phyloP scores from a whole-genome alignment of 92 coral and sea anemone genomes.

The Umimayanthus kanabou region DNA sequence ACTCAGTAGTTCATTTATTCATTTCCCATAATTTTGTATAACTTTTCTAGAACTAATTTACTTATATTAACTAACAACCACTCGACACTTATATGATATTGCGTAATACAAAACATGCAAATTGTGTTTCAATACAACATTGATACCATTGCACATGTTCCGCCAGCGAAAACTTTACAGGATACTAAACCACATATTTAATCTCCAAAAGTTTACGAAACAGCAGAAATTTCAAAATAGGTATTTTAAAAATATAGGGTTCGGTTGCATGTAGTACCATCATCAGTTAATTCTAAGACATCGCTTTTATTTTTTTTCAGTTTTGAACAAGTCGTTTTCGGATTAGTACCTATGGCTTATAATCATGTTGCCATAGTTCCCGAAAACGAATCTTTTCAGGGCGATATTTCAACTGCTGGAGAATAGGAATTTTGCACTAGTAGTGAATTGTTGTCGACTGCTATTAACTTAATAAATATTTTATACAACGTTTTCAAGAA shows the following conservation, averaged over 20 bases:
- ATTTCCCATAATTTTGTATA: too few species aligned
- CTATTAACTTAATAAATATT: too few species aligned
- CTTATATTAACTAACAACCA: too few species aligned
- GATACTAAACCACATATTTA: neutral
- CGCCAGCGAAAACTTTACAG: neutral
- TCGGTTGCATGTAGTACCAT: neutral
- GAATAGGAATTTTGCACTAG: neutral
- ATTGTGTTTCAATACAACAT: neutral
- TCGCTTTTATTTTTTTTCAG: too few species aligned
- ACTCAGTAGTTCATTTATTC: neutral
- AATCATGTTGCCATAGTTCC: conserved; percentile 20
- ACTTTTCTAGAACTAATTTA: too few species aligned
- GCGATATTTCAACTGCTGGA: neutral
- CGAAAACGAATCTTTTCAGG: neutral
- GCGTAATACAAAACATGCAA: neutral
- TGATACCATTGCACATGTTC: neutral
- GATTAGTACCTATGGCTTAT: neutral
- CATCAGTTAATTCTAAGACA: neutral
- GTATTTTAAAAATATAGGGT: neutral
- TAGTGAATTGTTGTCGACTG: neutral
- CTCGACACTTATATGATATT: too few species aligned
- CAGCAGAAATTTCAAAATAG: neutral
- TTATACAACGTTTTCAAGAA: too few species aligned
- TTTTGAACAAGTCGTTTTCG: neutral
- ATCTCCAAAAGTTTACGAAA: neutral